Evolutionary conservation across 2,113 vertebrate genomes (phyloP).

Genomic region (Labeo catla): DNA sequence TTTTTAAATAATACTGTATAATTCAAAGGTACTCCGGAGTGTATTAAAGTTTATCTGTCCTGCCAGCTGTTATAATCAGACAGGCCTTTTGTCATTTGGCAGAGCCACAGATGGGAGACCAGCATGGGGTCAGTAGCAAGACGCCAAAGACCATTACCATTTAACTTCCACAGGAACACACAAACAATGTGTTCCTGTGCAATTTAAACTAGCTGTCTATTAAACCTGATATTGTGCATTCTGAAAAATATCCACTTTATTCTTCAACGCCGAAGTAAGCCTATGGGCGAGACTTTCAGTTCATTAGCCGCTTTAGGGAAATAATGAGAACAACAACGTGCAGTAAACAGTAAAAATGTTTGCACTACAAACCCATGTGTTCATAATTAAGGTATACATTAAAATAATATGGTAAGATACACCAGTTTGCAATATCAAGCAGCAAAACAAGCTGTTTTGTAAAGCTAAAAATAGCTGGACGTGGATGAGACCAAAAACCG

Average conservation of each 20-base stretch:
- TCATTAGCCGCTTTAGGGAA: too few relatives aligned
- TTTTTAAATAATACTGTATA: neutral
- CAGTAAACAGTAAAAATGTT: too few relatives aligned
- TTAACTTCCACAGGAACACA: neutral
- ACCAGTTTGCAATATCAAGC: too few relatives aligned
- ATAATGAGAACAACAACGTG: too few relatives aligned
- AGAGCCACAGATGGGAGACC: conserved; percentile 14
- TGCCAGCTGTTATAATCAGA: conserved; percentile 13
- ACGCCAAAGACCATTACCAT: neutral
- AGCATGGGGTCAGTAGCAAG: conserved; percentile 28
- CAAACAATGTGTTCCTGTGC: neutral
- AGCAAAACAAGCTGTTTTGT: too few relatives aligned
- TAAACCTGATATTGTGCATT: neutral
- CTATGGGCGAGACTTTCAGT: too few relatives aligned
- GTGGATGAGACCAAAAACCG: too few relatives aligned
- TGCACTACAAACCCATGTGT: too few relatives aligned
- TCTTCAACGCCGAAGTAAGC: too few relatives aligned
- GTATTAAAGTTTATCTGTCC: neutral
- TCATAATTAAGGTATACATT: too few relatives aligned
- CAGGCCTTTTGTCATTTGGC: conserved; percentile 1
- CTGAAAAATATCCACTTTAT: neutral
- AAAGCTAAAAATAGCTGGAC: too few relatives aligned
- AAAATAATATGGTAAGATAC: too few relatives aligned
- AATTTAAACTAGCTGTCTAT: neutral
- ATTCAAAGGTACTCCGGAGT: neutral